Evolutionary conservation across 2,888 invertebrate species (phyloP), one percentile per base, ranked within the genome.

Genomic region (Chloroclysta siterata): DNA sequence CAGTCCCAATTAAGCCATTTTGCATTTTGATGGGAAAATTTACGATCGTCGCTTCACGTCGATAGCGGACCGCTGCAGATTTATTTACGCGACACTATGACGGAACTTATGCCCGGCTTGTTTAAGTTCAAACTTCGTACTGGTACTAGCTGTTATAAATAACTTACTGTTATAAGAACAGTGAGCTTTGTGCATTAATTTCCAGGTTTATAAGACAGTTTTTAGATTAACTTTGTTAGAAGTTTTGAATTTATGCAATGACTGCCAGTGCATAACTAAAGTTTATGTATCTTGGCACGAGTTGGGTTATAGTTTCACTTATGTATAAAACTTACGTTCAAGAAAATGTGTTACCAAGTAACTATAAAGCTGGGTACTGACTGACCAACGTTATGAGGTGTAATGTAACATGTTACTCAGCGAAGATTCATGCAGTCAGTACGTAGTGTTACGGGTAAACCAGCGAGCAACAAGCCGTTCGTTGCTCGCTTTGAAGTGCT

Each of bases 11-110:
- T 92, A 90, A 91, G 87, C 87, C 89, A 88, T 92, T 92, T 92
- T 92, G 92, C 91, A 92, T 92, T 90, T 91, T 91, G 90, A 91
- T 91, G 85, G 88, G 82, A 80, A 88, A 91, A 90, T 92, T 91
- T 89, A 90, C 88, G 89, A 88, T 84, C 80, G 84, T 80, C 83
- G 81, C 83, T 86, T 82, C 79, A 80, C 80, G 82, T 81, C 84
- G 83, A 85, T 85, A 70, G 65, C 68, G 66, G 60, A 79, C 79
- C 79, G 70, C 62, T 71, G 78, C 80, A 80, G 82, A 87, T 87
- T 87, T 88, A 89, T 87, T 85, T 82, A 80, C 79, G 75, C 72
- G 74, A 71, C 74, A 77, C 76, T 76, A 75, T 76, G 77, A 80
- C 79, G 78, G 79, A 80, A 83, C 81, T 83, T 77, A 69, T 70